Percentiles rank a stretch among this genome's conserved stretches.
Conservation (phyloP, 1,140 invertebrate species). For the Theocolax elegans region DNA sequence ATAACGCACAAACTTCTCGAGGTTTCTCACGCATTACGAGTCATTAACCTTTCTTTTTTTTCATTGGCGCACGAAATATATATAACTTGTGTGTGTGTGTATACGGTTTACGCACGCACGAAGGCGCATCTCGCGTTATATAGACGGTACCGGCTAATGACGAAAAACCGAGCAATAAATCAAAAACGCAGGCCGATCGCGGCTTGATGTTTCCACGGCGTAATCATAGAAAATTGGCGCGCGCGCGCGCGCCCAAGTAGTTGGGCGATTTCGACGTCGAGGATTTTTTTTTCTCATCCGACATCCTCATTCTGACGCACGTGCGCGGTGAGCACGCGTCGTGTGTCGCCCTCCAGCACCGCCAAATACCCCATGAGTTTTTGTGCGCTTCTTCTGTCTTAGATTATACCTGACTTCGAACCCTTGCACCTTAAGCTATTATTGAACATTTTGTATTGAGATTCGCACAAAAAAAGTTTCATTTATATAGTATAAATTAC, state of each 20-base stretch:
- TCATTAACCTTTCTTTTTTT: not conserved
- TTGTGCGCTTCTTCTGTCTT: not conserved
- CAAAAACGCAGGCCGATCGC: not conserved
- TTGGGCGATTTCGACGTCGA: conserved; percentile 26
- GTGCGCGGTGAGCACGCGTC: conserved; percentile 3
- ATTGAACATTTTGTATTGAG: too few species aligned
- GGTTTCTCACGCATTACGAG: conserved; percentile 16
- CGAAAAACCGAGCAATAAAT: conserved; percentile 36
- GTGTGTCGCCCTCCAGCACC: not conserved
- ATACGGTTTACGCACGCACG: not conserved
- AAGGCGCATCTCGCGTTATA: not conserved
- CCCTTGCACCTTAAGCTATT: too few species aligned
- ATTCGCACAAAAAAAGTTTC: too few species aligned
- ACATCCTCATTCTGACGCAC: conserved; percentile 35
- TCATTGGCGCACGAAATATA: too few species aligned
- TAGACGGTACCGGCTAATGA: not conserved
- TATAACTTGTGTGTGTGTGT: not conserved
- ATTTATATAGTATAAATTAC: too few species aligned
- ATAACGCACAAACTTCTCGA: not conserved
- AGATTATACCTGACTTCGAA: not conserved
- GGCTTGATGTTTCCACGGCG: not conserved
- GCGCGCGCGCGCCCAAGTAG: too few species aligned
- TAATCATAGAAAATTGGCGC: conserved; percentile 42
- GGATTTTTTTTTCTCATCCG: conserved; percentile 14
- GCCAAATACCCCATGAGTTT: not conserved